Evolutionary conservation across 2,888 invertebrate genomes (phyloP), one percentile per base, ranked within the genome.

Genomic region (Cyclophora punctaria): DNA sequence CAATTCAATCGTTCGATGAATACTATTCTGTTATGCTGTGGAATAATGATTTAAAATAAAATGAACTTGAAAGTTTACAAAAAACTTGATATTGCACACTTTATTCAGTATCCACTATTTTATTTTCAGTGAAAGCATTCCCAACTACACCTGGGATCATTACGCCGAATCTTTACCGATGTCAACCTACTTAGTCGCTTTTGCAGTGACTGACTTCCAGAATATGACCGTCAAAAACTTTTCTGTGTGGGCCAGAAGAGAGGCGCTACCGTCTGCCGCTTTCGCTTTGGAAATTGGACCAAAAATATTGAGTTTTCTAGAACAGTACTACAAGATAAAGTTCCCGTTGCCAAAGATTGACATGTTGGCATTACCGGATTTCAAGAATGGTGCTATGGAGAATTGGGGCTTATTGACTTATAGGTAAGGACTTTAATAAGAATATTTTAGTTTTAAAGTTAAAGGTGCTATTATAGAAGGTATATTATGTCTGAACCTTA

Each of bases 331-430:
- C 69, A 90, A 92, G 59, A 92, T 95, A 41, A 83, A 91, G 34
- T 97, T 95, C 69, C 94, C 95, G 0, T 69, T 97, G 48, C 92
- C 93, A 0, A 97, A 97, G 81, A 92, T 95, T 55, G 97, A 98
- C 72, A 95, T 97, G 95, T 93, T 96, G n/a, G 97, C 96, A 0
- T 82, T 98, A 52, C 97, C 97, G 0, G 97, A 97, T 75, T 97
- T 97, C 71, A 91, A 93, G 48, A 94, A 95, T 3, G 96, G 95
- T 0, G 97, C 96, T 1, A 97, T 97, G 96, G 97, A 95, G 74
- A 95, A 95, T 72, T 95, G 95, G 95, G 95, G 95, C 0, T 74
- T 95, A 33, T 91, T 95, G 5, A 94, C 94, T 1, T 95, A 92
- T 76, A 91, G 92, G 92, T 92, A 67, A 55, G 56, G 42, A 1